Evolutionary conservation across 2,113 vertebrate genomes (phyloP).

Genomic region (Furnarius figulus): DNA sequence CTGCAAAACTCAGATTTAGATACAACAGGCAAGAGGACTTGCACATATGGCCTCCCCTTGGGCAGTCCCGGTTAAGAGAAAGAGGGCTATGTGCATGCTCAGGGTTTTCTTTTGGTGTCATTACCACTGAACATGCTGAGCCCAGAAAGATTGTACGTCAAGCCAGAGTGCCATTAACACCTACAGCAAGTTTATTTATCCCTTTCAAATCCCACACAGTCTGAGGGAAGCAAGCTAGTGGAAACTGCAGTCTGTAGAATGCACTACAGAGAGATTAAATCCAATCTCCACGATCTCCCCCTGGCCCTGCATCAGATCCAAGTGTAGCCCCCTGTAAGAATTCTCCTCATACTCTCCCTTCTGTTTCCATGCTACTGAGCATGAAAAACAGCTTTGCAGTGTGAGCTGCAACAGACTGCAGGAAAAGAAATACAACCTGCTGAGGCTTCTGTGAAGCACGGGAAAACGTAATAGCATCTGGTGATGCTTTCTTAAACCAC

Average conservation of each 20-base stretch:
- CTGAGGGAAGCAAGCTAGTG: neutral
- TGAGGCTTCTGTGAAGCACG: neutral
- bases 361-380: neutral
- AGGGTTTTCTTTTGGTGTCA: neutral
- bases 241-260: neutral
- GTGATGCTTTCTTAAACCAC: neutral
- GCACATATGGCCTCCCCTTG: rapidly evolving
- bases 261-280: neutral
- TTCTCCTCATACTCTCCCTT: neutral
- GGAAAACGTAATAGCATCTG: neutral
- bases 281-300: neutral
- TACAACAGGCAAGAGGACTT: neutral
- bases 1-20: neutral
- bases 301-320: neutral
- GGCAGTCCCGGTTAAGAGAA: neutral
- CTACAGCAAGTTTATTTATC: neutral
- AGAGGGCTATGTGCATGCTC: rapidly evolving
- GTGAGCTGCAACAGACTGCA: neutral
- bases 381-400: neutral
- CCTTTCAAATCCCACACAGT: neutral
- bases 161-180: neutral
- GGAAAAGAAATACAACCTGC: neutral
- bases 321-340: rapidly evolving
- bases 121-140: rapidly evolving
- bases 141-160: rapidly evolving